Evolutionary conservation across 2,113 vertebrate species (phyloP).

Genomic region (Typhlomys cinereus): DNA sequence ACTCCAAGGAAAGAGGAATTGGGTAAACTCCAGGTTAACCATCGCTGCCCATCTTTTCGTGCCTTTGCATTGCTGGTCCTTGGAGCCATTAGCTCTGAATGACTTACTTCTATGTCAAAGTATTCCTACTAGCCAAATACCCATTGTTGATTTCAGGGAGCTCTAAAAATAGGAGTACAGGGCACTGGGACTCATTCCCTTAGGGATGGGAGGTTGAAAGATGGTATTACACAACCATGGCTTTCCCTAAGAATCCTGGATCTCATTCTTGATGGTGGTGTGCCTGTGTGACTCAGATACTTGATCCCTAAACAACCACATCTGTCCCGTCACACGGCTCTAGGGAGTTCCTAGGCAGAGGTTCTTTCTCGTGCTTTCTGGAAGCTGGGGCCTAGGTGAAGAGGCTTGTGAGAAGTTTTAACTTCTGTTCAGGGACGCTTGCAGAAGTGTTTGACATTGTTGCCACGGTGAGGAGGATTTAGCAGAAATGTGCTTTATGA

Average conservation of each 20-base stretch:
- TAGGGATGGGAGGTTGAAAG: background rate
- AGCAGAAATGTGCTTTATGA: conserved; percentile 46
- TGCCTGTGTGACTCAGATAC: background rate
- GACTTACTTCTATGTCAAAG: background rate
- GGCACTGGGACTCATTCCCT: no score
- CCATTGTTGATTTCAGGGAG: background rate
- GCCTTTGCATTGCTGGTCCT: background rate
- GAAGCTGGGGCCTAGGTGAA: background rate
- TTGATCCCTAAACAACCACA: background rate
- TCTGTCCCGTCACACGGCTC: background rate
- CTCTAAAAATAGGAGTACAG: background rate
- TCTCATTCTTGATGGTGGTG: background rate
- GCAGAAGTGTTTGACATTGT: conserved; percentile 56
- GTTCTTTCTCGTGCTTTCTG: background rate
- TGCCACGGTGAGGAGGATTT: conserved; percentile 51
- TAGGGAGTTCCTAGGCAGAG: background rate
- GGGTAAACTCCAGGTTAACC: background rate
- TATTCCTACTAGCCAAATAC: background rate
- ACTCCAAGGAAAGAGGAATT: background rate
- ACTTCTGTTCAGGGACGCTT: conserved; percentile 3
- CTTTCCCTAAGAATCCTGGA: background rate
- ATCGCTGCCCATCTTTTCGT: background rate
- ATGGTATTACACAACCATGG: background rate
- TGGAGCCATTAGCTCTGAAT: background rate
- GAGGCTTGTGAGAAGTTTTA: conserved; percentile 38